These are phyloP conservation scores for Dendrolimus punctatus DNA, from an alignment of 1,140 invertebrate species.

Conservation along the genomic window DNA sequence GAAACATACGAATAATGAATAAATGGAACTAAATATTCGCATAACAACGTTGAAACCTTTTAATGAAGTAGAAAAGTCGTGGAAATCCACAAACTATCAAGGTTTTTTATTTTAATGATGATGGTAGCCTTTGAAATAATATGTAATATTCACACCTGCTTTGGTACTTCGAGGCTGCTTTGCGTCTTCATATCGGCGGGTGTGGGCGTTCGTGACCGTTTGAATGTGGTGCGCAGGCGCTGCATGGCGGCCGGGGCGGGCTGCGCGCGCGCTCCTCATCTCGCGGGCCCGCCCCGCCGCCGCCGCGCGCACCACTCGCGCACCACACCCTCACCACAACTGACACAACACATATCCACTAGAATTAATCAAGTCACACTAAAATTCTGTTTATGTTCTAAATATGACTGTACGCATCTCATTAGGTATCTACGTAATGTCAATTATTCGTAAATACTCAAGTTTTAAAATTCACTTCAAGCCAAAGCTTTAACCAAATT, in stretches of 20 bases:
- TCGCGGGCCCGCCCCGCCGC: constrained; percentile 59
- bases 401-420: too few relatives aligned
- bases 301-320: constrained; percentile 23
- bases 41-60: too few relatives aligned
- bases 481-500: too few relatives aligned
- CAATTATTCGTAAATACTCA: too few relatives aligned
- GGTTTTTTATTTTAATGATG: too few relatives aligned
- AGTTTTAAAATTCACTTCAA: too few relatives aligned
- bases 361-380: constrained; percentile 2
- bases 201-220: constrained; percentile 87
- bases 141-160: constrained; percentile 74
- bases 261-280: constrained; percentile 51
- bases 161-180: constrained; percentile 89
- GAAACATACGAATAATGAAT: too few relatives aligned
- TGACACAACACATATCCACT: constrained; percentile 6
- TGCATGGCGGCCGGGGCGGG: constrained; percentile 77
- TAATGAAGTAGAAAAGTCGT: too few relatives aligned
- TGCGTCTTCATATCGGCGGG: constrained; percentile 92
- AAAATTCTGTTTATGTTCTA: neutral
- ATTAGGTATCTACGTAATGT: too few relatives aligned
- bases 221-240: constrained; percentile 87
- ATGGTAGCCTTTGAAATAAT: too few relatives aligned
- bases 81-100: too few relatives aligned
- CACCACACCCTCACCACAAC: constrained; percentile 34
- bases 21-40: too few relatives aligned